Percentiles rank a stretch among this genome's conserved stretches.
Conservation (phyloP, 2,113 vertebrate genomes). For the Stegastes partitus region DNA sequence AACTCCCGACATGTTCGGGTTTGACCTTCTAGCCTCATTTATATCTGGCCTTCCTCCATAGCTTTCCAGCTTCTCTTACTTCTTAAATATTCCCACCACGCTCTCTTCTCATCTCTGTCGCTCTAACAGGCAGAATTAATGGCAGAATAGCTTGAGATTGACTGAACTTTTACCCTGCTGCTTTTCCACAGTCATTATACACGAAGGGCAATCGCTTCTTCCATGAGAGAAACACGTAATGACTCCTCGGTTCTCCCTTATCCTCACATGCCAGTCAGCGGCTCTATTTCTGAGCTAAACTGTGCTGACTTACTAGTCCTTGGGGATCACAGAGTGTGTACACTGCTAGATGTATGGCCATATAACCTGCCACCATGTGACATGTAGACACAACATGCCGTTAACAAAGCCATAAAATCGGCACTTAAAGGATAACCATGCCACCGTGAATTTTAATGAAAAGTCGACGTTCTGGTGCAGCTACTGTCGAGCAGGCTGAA, state of each 20-base stretch:
- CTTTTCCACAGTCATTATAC: not conserved
- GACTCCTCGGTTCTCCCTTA: conserved; percentile 13
- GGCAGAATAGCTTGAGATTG: conserved; percentile 38
- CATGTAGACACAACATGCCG: conserved; percentile 35
- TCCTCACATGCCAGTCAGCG: conserved; percentile 52
- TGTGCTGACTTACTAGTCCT: conserved; percentile 26
- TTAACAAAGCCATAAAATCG: not conserved
- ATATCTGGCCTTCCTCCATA: conserved; percentile 33
- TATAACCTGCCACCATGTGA: conserved; percentile 14
- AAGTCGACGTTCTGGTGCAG: not conserved
- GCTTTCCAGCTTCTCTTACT: conserved; percentile 39
- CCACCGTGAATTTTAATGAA: not conserved
- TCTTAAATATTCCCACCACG: conserved; percentile 37
- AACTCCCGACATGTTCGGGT: conserved; percentile 15
- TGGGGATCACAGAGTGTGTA: conserved; percentile 17
- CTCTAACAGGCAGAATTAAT: conserved; percentile 4
- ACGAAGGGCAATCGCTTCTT: conserved; percentile 42
- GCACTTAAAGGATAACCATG: not conserved
- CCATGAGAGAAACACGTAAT: conserved; percentile 12
- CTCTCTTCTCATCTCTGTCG: conserved; percentile 5
- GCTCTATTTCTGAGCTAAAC: conserved; percentile 42
- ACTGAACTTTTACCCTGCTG: conserved; percentile 45
- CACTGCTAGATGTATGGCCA: not conserved
- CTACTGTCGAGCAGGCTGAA: not conserved
- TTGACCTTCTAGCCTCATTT: conserved; percentile 49